Conservation (phyloP, 2,113 vertebrate species). For the Psilopsiagon aymara region DNA sequence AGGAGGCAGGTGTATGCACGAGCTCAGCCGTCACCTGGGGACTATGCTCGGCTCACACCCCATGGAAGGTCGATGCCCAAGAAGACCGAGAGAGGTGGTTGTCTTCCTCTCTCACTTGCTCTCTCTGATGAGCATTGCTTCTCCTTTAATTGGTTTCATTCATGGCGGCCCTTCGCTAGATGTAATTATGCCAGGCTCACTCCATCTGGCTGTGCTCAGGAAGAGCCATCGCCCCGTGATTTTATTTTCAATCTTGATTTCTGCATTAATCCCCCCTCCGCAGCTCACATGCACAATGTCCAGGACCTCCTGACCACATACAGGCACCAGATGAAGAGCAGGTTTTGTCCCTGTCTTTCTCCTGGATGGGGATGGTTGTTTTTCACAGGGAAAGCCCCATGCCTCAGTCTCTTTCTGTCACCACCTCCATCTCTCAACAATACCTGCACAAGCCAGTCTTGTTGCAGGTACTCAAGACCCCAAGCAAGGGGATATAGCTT, state of each 20-base stretch:
- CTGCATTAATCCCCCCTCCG: slow-evolving; percentile 21
- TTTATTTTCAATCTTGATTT: slow-evolving; percentile 60
- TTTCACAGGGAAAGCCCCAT: not conserved
- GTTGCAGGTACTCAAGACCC: not conserved
- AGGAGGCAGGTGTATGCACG: not conserved
- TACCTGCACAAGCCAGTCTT: not conserved
- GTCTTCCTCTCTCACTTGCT: not conserved
- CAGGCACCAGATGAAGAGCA: not conserved
- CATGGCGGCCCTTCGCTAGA: slow-evolving; percentile 72
- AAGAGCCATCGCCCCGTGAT: slow-evolving; percentile 56
- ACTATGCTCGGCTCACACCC: not conserved
- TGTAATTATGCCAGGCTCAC: slow-evolving; percentile 84
- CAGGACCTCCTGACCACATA: slow-evolving; percentile 21
- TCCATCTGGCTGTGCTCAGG: slow-evolving; percentile 80
- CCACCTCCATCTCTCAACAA: not conserved
- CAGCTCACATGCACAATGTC: slow-evolving; percentile 11
- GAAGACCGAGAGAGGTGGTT: not conserved
- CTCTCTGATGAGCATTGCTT: not conserved
- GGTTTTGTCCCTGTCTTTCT: not conserved
- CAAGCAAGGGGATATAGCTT: not conserved
- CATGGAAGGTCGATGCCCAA: not conserved
- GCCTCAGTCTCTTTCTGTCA: not conserved
- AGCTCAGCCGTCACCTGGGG: not conserved
- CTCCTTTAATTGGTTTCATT: slow-evolving; percentile 68
- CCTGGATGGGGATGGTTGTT: not conserved